phyloP scores from a whole-genome alignment of 23 tunicate species.

The Trididemnum miniatum region DNA sequence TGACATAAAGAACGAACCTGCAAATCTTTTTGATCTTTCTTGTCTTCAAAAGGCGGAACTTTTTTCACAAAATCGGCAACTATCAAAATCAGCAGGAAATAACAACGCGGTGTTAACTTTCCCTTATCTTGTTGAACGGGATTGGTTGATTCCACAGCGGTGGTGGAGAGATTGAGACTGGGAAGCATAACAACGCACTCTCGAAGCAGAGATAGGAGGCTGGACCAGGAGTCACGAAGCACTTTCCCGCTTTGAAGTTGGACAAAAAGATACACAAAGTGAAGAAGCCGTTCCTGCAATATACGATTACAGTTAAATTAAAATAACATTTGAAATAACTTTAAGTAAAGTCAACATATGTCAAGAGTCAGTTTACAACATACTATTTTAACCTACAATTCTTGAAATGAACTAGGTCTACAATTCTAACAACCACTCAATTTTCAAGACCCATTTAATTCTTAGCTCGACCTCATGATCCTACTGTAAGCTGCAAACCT shows the following conservation, averaged over 20 bases:
- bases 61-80: slow-evolving; percentile 69
- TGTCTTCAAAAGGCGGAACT: slow-evolving; percentile 43
- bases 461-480: no score
- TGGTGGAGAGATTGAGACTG: slow-evolving; percentile 7
- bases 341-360: no score
- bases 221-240: slow-evolving; percentile 53
- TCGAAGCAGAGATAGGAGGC: slow-evolving; percentile 39
- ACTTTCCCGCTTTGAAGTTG: slow-evolving; percentile 35
- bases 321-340: no score
- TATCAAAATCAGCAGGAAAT: slow-evolving; percentile 56
- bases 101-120: slow-evolving; percentile 33
- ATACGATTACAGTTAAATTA: no score
- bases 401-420: no score
- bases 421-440: no score
- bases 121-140: slow-evolving; percentile 12
- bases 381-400: no score
- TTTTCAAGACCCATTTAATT: no score
- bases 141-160: not conserved
- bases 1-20: no score
- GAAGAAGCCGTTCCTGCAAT: slow-evolving; percentile 42
- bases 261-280: slow-evolving; percentile 43
- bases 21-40: slow-evolving; percentile 82
- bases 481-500: no score
- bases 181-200: slow-evolving; percentile 54
- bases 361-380: no score